Evolutionary conservation across 64 coral and sea anemone genomes (phyloP).

Genomic region (Actinia equina): DNA sequence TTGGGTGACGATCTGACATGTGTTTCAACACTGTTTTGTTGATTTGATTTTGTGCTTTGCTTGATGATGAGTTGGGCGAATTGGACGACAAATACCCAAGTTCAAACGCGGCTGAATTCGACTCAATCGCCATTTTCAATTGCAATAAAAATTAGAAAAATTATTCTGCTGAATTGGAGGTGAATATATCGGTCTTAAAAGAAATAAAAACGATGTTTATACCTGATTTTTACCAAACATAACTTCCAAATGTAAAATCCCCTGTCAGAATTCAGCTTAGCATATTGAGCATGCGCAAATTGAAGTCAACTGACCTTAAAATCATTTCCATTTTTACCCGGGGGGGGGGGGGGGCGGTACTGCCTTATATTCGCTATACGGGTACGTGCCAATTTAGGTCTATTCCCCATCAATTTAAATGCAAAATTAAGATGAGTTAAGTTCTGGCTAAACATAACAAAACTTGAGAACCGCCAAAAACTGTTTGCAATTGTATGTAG

Average conservation of each 20-base stretch:
- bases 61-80: conserved; percentile 18
- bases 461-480: too few relatives aligned
- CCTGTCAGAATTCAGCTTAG: conserved; percentile 1
- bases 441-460: too few relatives aligned
- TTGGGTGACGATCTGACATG: conserved; percentile 95
- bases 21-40: conserved; percentile 80
- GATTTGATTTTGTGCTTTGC: conserved; percentile 23
- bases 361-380: too few relatives aligned
- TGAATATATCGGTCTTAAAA: background rate
- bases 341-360: too few relatives aligned
- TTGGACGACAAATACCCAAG: conserved; percentile 19
- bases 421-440: too few relatives aligned
- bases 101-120: conserved; percentile 26
- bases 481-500: too few relatives aligned
- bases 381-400: too few relatives aligned
- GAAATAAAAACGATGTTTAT: background rate
- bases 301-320: background rate
- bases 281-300: background rate
- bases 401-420: too few relatives aligned
- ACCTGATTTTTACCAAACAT: background rate
- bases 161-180: background rate
- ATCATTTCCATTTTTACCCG: too few relatives aligned
- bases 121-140: background rate
- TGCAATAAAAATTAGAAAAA: background rate
- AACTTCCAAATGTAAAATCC: background rate